Evolutionary conservation across 2,888 invertebrate genomes (phyloP).

Genomic region (Lasioglossum marginatum): DNA sequence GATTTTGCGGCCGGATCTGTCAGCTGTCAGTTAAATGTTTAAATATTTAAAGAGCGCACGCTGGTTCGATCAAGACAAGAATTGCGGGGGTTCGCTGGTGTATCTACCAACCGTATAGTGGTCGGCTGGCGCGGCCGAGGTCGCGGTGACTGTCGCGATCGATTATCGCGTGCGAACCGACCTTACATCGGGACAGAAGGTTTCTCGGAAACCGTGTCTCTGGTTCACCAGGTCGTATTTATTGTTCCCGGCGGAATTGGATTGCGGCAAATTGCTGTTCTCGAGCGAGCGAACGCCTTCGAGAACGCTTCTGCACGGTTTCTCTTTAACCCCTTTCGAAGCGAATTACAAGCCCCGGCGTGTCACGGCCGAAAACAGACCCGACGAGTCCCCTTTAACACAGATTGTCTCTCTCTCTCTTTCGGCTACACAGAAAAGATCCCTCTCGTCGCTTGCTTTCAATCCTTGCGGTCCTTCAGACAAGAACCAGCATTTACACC

Average conservation of each 20-base stretch:
- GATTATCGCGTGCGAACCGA: constrained; percentile 71
- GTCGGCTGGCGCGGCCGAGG: neutral
- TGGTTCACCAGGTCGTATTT: constrained; percentile 67
- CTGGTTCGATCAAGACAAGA: constrained; percentile 5
- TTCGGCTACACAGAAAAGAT: neutral
- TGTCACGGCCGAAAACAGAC: neutral
- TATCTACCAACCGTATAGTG: neutral
- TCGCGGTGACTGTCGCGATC: constrained; percentile 60
- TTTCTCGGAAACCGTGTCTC: constrained; percentile 63
- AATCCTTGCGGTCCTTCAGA: neutral
- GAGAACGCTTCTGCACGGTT: neutral
- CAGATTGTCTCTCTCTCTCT: neutral
- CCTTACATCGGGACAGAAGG: constrained; percentile 62
- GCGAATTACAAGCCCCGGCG: neutral
- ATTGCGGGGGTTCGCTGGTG: neutral
- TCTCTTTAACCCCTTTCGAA: constrained; percentile 14
- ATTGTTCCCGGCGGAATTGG: constrained; percentile 55
- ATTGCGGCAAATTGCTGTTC: constrained; percentile 42
- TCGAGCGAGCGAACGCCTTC: neutral
- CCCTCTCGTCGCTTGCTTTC: neutral
- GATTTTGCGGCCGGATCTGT: neutral
- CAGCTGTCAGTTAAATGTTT: too few relatives aligned
- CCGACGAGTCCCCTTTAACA: neutral
- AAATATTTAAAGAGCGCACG: neutral
- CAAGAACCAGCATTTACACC: neutral